Percentiles rank a stretch among this genome's conserved stretches.
phyloP scores from a whole-genome alignment of 2,797 vertebrate species.

The Lepilemur septentrionalis region DNA sequence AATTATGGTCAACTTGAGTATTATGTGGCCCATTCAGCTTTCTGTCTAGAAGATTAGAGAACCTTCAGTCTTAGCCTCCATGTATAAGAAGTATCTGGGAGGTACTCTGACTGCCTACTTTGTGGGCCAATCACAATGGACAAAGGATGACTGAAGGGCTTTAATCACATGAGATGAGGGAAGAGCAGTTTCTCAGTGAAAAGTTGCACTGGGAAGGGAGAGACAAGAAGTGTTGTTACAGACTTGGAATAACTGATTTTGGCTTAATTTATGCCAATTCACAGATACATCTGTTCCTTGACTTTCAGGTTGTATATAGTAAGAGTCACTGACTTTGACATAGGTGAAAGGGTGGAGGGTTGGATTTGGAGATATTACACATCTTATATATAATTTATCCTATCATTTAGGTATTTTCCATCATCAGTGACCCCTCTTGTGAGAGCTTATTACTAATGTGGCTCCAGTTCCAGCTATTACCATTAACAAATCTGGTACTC shows the following conservation, averaged over 20 bases:
- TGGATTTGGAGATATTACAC: neutral
- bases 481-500: neutral
- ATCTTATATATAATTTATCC: neutral
- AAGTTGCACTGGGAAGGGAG: neutral
- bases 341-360: neutral
- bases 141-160: neutral
- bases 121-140: neutral
- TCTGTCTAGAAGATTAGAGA: neutral
- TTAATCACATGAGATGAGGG: neutral
- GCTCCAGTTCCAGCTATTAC: neutral
- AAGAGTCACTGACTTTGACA: neutral
- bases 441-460: neutral
- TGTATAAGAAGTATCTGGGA: neutral
- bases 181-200: neutral
- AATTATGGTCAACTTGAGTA: neutral
- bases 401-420: neutral
- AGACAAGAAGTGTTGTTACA: neutral
- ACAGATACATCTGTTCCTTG: neutral
- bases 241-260: neutral
- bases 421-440: neutral
- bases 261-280: neutral
- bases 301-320: neutral
- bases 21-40: neutral
- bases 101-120: neutral
- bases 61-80: neutral